Percentiles rank a stretch among this genome's conserved stretches.
Conservation (phyloP, 2,113 vertebrate species). For the Colius striatus region DNA sequence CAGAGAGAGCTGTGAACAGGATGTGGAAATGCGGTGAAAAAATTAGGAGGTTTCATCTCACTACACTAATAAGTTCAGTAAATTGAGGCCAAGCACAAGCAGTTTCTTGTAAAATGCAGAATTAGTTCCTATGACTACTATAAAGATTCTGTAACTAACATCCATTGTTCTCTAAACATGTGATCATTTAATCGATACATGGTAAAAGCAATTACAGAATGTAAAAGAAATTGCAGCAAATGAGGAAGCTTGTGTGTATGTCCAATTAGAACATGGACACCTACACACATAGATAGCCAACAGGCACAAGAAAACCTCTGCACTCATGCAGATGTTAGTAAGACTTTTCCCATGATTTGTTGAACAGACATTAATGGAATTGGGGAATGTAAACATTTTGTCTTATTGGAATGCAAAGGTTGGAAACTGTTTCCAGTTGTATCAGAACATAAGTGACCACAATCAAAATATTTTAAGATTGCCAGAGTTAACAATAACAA, state of each 20-base stretch:
- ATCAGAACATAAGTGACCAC: background rate
- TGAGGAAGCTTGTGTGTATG: background rate
- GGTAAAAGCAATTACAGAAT: background rate
- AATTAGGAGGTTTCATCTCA: background rate
- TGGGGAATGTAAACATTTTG: background rate
- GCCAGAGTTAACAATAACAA: background rate
- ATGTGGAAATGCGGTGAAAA: background rate
- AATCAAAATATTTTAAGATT: background rate
- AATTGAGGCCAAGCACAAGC: background rate
- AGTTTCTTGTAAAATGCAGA: conserved; percentile 5
- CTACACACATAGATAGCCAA: background rate
- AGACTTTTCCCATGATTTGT: background rate
- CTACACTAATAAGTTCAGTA: background rate
- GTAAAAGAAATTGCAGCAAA: background rate
- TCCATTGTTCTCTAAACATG: background rate
- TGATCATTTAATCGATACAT: background rate
- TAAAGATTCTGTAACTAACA: background rate
- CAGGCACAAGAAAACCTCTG: background rate
- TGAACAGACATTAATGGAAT: background rate
- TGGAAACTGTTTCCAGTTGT: background rate
- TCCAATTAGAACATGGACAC: background rate
- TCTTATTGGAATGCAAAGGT: background rate
- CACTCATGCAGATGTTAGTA: background rate
- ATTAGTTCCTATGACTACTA: background rate
- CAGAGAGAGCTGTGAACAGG: background rate